Percentiles rank a stretch among this genome's conserved stretches.
Conservation (phyloP, 2,797 vertebrate genomes). For the Pempheris klunzingeri region DNA sequence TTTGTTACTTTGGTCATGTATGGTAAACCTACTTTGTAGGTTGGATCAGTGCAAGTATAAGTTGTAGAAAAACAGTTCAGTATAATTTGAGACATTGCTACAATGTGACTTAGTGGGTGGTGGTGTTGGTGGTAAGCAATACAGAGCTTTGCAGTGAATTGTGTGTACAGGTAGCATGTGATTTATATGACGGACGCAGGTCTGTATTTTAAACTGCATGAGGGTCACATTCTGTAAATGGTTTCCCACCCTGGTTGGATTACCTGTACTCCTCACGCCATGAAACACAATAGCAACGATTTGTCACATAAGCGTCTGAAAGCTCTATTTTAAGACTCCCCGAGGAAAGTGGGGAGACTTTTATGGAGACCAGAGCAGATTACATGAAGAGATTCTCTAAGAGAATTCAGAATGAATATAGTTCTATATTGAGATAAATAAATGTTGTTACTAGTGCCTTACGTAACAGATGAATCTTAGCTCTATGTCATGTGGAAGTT, state of each 20-base stretch:
- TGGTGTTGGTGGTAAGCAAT: slow-evolving; percentile 23
- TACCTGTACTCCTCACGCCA: slow-evolving; percentile 75
- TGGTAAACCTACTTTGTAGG: not conserved
- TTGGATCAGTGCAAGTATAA: not conserved
- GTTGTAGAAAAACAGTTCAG: not conserved
- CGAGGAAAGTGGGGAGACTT: slow-evolving; percentile 60
- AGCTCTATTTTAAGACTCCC: slow-evolving; percentile 73
- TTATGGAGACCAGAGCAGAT: slow-evolving; percentile 59
- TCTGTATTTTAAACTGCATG: slow-evolving; percentile 68
- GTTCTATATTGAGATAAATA: slow-evolving; percentile 37
- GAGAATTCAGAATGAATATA: slow-evolving; percentile 2
- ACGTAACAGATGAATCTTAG: slow-evolving; percentile 35
- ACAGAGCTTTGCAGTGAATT: slow-evolving; percentile 15
- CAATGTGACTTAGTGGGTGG: slow-evolving; percentile 39
- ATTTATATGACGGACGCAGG: slow-evolving; percentile 66
- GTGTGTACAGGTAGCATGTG: slow-evolving; percentile 63
- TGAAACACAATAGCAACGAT: slow-evolving; percentile 70
- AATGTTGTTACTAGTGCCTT: slow-evolving; percentile 36
- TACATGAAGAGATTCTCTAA: slow-evolving; percentile 37
- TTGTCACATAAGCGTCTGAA: slow-evolving; percentile 68
- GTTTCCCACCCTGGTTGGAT: slow-evolving; percentile 83
- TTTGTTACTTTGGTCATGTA: not conserved
- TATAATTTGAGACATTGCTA: slow-evolving; percentile 24
- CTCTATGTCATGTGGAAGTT: slow-evolving; percentile 29
- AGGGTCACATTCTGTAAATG: slow-evolving; percentile 68